Evolutionary conservation across 1,140 invertebrate species (phyloP).

Genomic region (Drosophila tropicalis): DNA sequence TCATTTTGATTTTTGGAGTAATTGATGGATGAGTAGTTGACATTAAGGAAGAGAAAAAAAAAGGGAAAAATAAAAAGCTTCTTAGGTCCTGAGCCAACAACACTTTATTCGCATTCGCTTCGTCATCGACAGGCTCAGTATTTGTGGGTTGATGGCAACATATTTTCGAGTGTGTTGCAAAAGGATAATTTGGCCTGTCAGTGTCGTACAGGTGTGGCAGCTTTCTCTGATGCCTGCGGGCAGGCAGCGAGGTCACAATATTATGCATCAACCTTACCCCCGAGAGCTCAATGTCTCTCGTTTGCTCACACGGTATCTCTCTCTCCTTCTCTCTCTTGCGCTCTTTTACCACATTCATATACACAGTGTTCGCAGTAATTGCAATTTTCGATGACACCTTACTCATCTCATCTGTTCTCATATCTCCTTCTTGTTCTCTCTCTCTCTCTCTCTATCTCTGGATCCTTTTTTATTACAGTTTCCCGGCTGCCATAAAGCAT

Average conservation of each 20-base stretch:
- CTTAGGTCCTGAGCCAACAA: background rate
- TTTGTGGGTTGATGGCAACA: background rate
- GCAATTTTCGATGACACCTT: conserved; percentile 55
- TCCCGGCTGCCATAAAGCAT: conserved; percentile 95
- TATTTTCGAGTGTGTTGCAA: conserved; percentile 29
- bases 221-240: conserved; percentile 41
- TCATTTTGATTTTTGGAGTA: conserved; percentile 61
- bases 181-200: conserved; percentile 48
- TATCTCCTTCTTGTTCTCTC: conserved; percentile 17
- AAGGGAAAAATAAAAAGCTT: conserved; percentile 32
- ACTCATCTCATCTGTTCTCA: conserved; percentile 17
- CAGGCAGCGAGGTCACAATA: conserved; percentile 52
- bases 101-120: background rate
- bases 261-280: conserved; percentile 40
- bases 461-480: conserved; percentile 87
- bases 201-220: conserved; percentile 18
- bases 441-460: conserved; percentile 17
- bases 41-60: background rate
- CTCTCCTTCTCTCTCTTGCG: background rate
- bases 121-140: background rate
- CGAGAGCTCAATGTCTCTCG: too few species aligned
- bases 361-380: conserved; percentile 40
- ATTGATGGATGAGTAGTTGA: conserved; percentile 51
- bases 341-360: conserved; percentile 12
- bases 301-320: background rate